These are phyloP conservation scores for Chesias legatella DNA, from an alignment of 2,888 invertebrate species.

Conservation along the genomic window DNA sequence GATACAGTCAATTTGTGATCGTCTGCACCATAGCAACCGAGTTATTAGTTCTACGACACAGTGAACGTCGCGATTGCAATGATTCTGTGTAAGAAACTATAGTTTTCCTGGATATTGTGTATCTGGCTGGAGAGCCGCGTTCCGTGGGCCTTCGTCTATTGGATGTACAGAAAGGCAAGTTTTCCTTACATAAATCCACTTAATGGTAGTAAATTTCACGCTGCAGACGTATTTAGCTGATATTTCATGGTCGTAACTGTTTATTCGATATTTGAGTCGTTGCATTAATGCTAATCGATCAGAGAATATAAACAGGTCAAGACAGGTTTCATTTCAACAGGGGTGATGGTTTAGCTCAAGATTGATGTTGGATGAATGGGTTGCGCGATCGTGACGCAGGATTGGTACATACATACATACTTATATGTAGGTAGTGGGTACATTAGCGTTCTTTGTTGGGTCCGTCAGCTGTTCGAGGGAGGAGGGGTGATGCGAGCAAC, in stretches of 20 bases:
- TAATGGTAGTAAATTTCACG: slow-evolving; percentile 48
- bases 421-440: slow-evolving; percentile 23
- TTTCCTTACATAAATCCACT: slow-evolving; percentile 62
- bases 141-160: slow-evolving; percentile 67
- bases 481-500: slow-evolving; percentile 42
- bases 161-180: slow-evolving; percentile 79
- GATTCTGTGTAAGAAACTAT: slow-evolving; percentile 60
- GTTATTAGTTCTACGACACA: slow-evolving; percentile 64
- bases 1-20: slow-evolving; percentile 46
- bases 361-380: too few species aligned
- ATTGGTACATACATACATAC: slow-evolving; percentile 9
- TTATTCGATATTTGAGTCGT: slow-evolving; percentile 38
- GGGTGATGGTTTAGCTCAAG: background rate
- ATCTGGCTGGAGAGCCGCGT: slow-evolving; percentile 51
- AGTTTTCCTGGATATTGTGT: slow-evolving; percentile 34
- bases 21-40: slow-evolving; percentile 59
- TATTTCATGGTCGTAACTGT: slow-evolving; percentile 53
- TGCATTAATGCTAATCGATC: background rate
- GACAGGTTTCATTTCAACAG: background rate
- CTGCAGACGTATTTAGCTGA: slow-evolving; percentile 6
- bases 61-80: slow-evolving; percentile 64
- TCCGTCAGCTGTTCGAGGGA: slow-evolving; percentile 67
- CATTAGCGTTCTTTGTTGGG: slow-evolving; percentile 62
- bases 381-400: too few species aligned
- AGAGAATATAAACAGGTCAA: too few species aligned